Evolutionary conservation across 2,113 vertebrate species (phyloP), one percentile per base, ranked within the genome.

Genomic region (Amazona vittata): DNA sequence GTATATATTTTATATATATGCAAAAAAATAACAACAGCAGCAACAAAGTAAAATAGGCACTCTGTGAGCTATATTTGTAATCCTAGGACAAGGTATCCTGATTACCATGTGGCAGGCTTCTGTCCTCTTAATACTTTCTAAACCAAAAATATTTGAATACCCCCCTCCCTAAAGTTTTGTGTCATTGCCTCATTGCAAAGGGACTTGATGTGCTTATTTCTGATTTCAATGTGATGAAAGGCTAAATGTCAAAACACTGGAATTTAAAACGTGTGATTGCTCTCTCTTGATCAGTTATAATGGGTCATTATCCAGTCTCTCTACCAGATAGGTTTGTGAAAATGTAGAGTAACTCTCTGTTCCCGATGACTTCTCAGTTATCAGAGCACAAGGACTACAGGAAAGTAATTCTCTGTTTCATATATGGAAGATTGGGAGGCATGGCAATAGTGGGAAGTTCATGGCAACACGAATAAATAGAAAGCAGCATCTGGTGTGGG

Each of bases 121-220:
- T 92, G 33, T 50, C 21, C 37, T 77, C 8, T 59, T 70, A 59
- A 86, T 53, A 21, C 7, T 81, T 78, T 25, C n/a, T 53, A 26
- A 83, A 87, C 31, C 20, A 26, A n/a, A 76, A 53, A 50, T 47
- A 53, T 75, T 77, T 71, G 2, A 80, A 63, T 53, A 46, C 4
- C 1, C 5, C 2, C 2, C 3, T 2, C 33, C 3, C 1, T 2
- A 29, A 28, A n/a, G 11, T 67, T 89, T 77, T 16, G 12, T n/a
- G 16, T 29, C 0, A 11, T 83, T 80, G 71, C 78, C 22, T 77
- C 39, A 25, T 33, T n/a, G 19, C 18, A 73, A 84, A 76, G 53
- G 55, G 10, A 35, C 19, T 76, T 37, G 29, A 37, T 41, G 55
- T 44, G 15, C 12, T 90, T 86, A 17, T 18, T 77, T 80, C 29